Conservation (phyloP, 2,888 invertebrate genomes). For the Athetis lepigone region DNA sequence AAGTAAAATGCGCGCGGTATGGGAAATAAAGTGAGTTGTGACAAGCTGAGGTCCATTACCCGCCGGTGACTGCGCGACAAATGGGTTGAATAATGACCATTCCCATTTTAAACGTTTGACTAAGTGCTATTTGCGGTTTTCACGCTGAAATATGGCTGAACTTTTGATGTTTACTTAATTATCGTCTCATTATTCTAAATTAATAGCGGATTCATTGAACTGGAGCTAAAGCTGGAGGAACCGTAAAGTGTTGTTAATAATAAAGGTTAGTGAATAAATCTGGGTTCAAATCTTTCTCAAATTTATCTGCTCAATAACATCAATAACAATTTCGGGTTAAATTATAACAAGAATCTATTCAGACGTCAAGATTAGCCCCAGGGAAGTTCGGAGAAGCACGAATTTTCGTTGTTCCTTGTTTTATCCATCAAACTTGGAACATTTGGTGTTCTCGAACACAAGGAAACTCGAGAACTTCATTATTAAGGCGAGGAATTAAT, state of each 20-base stretch:
- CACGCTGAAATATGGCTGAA: conserved; percentile 53
- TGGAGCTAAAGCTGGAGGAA: not conserved
- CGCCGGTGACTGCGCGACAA: conserved; percentile 70
- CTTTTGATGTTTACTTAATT: conserved; percentile 52
- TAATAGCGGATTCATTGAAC: conserved; percentile 28
- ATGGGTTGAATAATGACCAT: conserved; percentile 77
- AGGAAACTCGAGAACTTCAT: conserved; percentile 55
- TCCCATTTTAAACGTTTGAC: conserved; percentile 70
- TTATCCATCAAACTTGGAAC: conserved; percentile 61
- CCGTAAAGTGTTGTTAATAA: not conserved
- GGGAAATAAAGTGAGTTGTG: conserved; percentile 68
- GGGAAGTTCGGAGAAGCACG: conserved; percentile 45
- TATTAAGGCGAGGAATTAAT: conserved; percentile 54
- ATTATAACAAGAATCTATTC: conserved; percentile 42
- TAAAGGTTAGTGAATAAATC: not conserved
- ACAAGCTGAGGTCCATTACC: conserved; percentile 69
- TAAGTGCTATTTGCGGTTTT: conserved; percentile 70
- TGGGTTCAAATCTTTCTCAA: not conserved
- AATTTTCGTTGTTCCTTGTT: conserved; percentile 55
- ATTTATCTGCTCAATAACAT: conserved; percentile 9
- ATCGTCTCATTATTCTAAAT: conserved; percentile 37
- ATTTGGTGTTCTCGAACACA: conserved; percentile 51
- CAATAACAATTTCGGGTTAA: conserved; percentile 27
- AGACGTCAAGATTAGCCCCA: conserved; percentile 38
- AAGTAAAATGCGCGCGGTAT: conserved; percentile 63